Evolutionary conservation across 1,140 invertebrate species (phyloP).

Genomic region (Penaeus chinensis): DNA sequence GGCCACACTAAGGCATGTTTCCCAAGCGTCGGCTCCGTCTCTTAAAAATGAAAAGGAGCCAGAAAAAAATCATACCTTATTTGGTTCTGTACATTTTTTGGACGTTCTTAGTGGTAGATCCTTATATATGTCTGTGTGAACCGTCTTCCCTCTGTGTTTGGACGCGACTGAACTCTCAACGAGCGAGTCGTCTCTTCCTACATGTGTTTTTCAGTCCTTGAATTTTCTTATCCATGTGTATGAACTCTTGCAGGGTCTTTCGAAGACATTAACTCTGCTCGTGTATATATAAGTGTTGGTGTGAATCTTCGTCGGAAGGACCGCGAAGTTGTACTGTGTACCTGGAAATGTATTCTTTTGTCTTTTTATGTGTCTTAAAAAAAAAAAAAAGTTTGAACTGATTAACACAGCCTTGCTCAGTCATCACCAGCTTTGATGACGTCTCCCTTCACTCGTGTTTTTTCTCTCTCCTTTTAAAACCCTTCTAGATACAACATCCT

Average conservation of each 20-base stretch:
- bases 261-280: constrained; percentile 4
- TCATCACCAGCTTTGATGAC: no score
- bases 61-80: not conserved
- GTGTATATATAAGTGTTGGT: no score
- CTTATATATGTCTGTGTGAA: not conserved
- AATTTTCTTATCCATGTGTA: not conserved
- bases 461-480: constrained; percentile 1
- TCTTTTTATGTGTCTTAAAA: constrained; percentile 13
- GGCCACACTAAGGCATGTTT: constrained; percentile 64
- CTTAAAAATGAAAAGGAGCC: constrained; percentile 16
- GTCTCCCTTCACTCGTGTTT: not conserved
- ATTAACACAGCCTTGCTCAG: no score
- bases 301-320: constrained; percentile 27
- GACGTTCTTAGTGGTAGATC: constrained; percentile 3
- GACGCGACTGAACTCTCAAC: no score
- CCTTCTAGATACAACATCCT: constrained; percentile 73
- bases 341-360: not conserved
- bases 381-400: not conserved
- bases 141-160: not conserved
- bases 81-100: constrained; percentile 3
- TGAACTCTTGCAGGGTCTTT: not conserved
- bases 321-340: constrained; percentile 1
- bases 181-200: not conserved
- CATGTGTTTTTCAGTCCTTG: not conserved
- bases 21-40: not conserved